Conservation (phyloP, 2,797 vertebrate species). For the Fratercula arctica region DNA sequence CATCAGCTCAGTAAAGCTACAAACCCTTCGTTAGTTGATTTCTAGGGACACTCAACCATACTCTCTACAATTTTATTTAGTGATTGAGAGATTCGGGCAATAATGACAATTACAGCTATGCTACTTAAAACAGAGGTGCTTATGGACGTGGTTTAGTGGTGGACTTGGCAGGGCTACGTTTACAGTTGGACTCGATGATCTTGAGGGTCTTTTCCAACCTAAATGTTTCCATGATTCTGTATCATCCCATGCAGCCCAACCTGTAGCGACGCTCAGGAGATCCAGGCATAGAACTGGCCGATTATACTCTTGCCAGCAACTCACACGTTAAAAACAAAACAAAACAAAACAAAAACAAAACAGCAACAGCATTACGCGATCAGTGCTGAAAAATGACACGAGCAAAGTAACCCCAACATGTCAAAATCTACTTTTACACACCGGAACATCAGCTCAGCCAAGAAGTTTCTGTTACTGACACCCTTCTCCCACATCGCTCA, state of each 20-base stretch:
- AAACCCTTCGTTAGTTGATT: neutral
- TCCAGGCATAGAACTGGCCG: neutral
- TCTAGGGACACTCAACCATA: neutral
- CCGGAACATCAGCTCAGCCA: neutral
- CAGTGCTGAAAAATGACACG: neutral
- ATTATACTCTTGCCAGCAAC: neutral
- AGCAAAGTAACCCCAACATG: neutral
- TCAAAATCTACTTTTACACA: neutral
- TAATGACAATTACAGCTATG: neutral
- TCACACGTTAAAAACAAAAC: neutral
- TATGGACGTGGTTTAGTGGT: neutral
- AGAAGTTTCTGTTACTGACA: neutral
- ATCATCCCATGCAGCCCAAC: neutral
- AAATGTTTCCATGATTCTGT: neutral
- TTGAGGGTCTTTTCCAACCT: neutral
- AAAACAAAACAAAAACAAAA: no score
- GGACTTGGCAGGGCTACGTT: neutral
- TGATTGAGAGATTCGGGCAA: neutral
- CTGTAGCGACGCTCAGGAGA: neutral
- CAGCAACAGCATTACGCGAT: neutral
- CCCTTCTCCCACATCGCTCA: neutral
- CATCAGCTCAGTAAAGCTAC: neutral
- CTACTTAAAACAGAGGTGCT: neutral
- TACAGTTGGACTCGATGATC: neutral
- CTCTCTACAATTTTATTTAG: neutral